Percentiles rank a stretch among this genome's conserved stretches.
Conservation (phyloP, 2,797 vertebrate species). For the Arctocebus calabarensis region DNA sequence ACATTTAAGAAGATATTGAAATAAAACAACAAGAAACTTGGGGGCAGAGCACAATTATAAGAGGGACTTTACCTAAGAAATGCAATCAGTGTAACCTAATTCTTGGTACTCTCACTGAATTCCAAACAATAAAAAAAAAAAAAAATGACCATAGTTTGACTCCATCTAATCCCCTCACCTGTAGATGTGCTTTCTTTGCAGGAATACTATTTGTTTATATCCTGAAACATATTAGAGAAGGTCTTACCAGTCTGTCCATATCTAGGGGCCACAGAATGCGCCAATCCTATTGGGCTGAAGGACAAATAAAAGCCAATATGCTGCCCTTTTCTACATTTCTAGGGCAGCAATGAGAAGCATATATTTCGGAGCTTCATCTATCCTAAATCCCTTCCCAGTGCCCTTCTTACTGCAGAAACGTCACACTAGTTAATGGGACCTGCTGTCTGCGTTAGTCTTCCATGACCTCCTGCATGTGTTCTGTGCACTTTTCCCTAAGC, state of each 20-base stretch:
- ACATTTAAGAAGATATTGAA: neutral
- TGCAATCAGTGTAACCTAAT: no score
- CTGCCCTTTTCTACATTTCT: neutral
- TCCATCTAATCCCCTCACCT: neutral
- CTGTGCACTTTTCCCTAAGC: accelerated
- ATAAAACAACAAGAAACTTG: neutral
- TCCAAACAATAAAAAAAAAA: neutral
- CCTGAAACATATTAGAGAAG: accelerated
- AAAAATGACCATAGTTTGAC: neutral
- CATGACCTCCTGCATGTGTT: accelerated
- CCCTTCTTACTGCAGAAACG: accelerated
- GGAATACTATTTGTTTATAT: neutral
- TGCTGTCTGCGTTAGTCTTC: accelerated
- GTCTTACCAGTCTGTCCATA: neutral
- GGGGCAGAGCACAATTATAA: no score
- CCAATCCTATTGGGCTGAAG: neutral
- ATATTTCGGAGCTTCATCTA: neutral
- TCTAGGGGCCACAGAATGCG: neutral
- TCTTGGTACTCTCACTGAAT: no score
- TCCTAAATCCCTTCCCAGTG: accelerated
- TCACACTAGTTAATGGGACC: neutral
- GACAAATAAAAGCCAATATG: neutral
- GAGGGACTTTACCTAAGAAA: no score
- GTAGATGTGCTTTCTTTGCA: neutral
- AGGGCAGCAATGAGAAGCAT: neutral